phyloP scores from a whole-genome alignment of 2,113 vertebrate genomes.

The Ursus arctos region DNA sequence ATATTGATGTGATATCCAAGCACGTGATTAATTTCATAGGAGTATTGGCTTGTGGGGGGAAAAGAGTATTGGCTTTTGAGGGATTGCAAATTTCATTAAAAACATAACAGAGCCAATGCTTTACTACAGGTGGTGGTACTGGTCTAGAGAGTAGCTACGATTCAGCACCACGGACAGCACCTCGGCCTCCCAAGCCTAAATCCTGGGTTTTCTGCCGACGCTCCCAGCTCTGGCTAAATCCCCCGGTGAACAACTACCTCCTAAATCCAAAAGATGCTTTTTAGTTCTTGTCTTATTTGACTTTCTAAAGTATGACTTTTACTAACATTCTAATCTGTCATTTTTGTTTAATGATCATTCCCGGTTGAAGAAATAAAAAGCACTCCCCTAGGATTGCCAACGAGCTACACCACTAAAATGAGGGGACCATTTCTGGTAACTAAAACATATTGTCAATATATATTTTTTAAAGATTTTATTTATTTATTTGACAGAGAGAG shows the following conservation, averaged over 20 bases:
- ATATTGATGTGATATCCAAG: background rate
- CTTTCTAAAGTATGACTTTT: slow-evolving; percentile 3
- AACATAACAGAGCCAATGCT: background rate
- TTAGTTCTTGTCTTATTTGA: background rate
- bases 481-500: background rate
- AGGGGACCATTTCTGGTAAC: background rate
- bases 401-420: background rate
- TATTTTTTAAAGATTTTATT: background rate
- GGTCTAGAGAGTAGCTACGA: fast-evolving
- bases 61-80: background rate
- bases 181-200: background rate
- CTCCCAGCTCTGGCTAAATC: background rate
- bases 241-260: background rate
- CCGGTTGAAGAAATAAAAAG: slow-evolving; percentile 14
- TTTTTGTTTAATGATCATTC: slow-evolving; percentile 45
- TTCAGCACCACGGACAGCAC: slow-evolving; percentile 64
- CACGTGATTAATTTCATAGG: background rate
- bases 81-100: background rate
- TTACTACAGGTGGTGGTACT: background rate
- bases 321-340: background rate
- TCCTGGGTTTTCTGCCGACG: background rate
- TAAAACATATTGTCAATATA: too few relatives aligned
- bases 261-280: background rate
- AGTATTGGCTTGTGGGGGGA: background rate
- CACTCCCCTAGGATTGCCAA: background rate